Evolutionary conservation across 2,113 vertebrate genomes (phyloP).

Genomic region (Anguilla rostrata): DNA sequence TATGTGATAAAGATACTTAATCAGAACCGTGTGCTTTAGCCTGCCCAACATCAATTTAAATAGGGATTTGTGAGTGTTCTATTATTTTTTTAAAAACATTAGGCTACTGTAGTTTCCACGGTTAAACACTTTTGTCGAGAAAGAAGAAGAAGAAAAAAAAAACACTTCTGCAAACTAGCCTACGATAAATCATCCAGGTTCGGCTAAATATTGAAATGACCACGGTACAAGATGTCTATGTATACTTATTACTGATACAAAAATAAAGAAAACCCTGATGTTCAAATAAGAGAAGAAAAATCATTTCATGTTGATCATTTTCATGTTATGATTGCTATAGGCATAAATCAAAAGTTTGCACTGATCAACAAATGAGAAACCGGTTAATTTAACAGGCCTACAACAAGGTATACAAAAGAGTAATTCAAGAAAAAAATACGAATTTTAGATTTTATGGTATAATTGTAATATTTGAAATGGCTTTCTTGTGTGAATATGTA

Average conservation of each 20-base stretch:
- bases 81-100: constrained; percentile 23
- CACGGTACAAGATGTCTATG: neutral
- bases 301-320: too few relatives aligned
- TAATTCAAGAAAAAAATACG: too few relatives aligned
- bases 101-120: neutral
- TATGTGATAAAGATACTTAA: neutral
- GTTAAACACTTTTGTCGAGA: neutral
- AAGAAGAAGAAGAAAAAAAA: too few relatives aligned
- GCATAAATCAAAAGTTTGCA: too few relatives aligned
- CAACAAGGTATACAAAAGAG: too few relatives aligned
- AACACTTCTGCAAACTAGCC: neutral
- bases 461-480: too few relatives aligned
- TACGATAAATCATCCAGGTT: neutral
- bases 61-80: neutral
- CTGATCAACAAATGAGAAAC: too few relatives aligned
- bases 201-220: neutral
- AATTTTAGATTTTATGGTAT: too few relatives aligned
- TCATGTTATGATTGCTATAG: too few relatives aligned
- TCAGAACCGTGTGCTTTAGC: constrained; percentile 1
- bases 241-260: neutral
- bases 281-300: neutral
- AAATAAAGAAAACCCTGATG: neutral
- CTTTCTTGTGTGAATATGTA: too few relatives aligned
- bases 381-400: too few relatives aligned
- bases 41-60: constrained; percentile 6